Conservation (phyloP, 2,888 invertebrate genomes). For the Acanthosepion pharaonis region DNA sequence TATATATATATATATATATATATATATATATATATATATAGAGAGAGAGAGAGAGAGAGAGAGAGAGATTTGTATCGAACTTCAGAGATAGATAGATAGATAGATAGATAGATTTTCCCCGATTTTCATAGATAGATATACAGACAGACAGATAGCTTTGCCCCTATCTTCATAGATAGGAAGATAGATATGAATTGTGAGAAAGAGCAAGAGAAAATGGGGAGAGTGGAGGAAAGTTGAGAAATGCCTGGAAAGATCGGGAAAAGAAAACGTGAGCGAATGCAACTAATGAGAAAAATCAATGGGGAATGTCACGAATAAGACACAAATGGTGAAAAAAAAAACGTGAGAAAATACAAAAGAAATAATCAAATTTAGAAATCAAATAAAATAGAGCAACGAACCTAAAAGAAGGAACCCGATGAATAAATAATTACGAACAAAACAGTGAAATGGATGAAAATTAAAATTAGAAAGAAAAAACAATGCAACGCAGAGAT, state of each 20-base stretch:
- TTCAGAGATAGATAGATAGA: background rate
- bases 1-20: conserved; percentile 34
- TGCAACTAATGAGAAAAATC: background rate
- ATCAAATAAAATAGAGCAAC: background rate
- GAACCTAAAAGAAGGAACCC: background rate
- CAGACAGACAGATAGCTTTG: background rate
- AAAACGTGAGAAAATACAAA: too few species aligned
- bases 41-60: background rate
- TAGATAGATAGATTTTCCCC: background rate
- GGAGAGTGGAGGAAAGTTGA: too few species aligned
- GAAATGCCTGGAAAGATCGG: background rate
- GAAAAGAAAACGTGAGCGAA: background rate
- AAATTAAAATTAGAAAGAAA: background rate
- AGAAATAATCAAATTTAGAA: background rate
- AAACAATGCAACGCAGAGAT: background rate
- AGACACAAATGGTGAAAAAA: background rate
- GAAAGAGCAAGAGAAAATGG: background rate
- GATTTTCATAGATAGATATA: background rate
- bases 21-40: background rate
- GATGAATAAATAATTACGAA: background rate
- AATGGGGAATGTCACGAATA: background rate
- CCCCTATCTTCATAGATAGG: background rate
- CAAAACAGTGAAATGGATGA: background rate
- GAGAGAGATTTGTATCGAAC: too few species aligned
- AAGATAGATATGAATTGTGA: background rate